phyloP scores from a whole-genome alignment of 2,797 vertebrate genomes.

The Sebastes hopkinsi region DNA sequence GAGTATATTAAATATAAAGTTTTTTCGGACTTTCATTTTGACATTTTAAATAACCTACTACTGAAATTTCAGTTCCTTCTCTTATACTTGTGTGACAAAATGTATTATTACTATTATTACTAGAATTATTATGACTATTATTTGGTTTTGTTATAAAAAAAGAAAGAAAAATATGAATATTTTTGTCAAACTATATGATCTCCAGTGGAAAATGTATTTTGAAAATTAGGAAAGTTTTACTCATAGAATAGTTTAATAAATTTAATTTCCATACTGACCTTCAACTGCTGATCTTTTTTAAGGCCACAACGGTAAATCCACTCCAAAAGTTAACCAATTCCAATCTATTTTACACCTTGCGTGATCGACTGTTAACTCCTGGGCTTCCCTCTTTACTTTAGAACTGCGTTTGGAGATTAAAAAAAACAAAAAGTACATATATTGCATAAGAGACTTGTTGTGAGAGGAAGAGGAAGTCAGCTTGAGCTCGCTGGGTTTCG shows the following conservation, averaged over 20 bases:
- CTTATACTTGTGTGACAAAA: not conserved
- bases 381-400: not conserved
- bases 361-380: not conserved
- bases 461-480: constrained; percentile 41
- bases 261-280: constrained; percentile 37
- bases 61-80: not conserved
- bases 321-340: not conserved
- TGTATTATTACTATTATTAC: not conserved
- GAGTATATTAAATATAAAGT: not conserved
- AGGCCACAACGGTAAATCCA: not conserved
- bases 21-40: not conserved
- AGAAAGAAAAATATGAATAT: not conserved
- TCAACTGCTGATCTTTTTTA: not conserved
- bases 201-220: not conserved
- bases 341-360: too few relatives aligned
- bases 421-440: not conserved
- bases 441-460: constrained; percentile 41
- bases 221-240: not conserved
- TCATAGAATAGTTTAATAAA: not conserved
- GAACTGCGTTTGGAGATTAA: not conserved
- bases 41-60: not conserved
- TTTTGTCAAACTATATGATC: not conserved
- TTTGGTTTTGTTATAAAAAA: not conserved
- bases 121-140: not conserved
- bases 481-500: not conserved